phyloP scores from a whole-genome alignment of 2,888 invertebrate species.

The Coleophora deauratella region DNA sequence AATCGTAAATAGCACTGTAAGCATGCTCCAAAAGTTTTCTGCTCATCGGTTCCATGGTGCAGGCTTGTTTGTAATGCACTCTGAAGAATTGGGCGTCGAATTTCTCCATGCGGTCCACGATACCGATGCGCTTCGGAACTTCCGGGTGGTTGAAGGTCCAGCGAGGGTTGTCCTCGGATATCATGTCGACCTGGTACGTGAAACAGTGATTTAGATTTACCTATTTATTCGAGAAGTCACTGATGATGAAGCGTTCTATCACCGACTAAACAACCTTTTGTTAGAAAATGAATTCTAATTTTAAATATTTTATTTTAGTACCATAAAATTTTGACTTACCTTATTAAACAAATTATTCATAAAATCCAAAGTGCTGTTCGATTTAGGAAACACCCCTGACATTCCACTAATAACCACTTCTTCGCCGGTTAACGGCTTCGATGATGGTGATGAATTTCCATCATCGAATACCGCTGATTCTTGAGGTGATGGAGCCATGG shows the following conservation, averaged over 20 bases:
- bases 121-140: conserved; percentile 77
- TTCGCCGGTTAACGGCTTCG: conserved; percentile 35
- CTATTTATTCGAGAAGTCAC: no score
- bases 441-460: neutral
- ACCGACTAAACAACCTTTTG: no score
- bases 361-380: conserved; percentile 76
- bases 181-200: conserved; percentile 82
- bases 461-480: conserved; percentile 12
- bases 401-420: conserved; percentile 75
- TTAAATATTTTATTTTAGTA: no score
- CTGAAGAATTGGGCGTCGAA: conserved; percentile 81
- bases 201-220: neutral
- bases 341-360: conserved; percentile 75
- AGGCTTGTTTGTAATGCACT: conserved; percentile 76
- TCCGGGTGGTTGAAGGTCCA: conserved; percentile 78
- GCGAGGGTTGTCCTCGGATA: conserved; percentile 78
- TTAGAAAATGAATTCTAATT: no score
- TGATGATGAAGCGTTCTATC: no score
- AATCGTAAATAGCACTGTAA: conserved; percentile 80
- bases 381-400: conserved; percentile 77
- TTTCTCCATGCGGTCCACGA: conserved; percentile 71
- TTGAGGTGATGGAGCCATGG: conserved; percentile 25
- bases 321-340: no score
- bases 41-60: conserved; percentile 78
- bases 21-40: conserved; percentile 79